These are phyloP conservation scores for Buphagus erythrorhynchus DNA, from an alignment of 2,797 vertebrate species.

Conservation along the genomic window DNA sequence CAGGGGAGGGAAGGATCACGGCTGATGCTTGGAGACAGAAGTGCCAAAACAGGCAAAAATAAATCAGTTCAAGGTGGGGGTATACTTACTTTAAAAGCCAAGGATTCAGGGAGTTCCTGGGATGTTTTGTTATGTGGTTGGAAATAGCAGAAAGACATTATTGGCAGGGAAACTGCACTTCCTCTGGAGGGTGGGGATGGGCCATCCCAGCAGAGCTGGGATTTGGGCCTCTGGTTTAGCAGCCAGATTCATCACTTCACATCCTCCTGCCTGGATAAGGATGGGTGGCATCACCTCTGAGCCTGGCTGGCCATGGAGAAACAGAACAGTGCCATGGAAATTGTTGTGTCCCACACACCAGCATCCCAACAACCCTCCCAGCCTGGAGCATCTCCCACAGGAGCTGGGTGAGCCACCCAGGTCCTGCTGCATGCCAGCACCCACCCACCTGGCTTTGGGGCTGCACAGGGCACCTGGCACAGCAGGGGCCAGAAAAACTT, in stretches of 20 bases:
- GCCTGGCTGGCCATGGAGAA: not conserved
- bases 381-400: accelerated
- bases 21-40: not conserved
- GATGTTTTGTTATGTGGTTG: constrained; percentile 1
- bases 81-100: constrained; percentile 2
- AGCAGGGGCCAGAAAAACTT: not conserved
- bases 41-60: constrained; percentile 5
- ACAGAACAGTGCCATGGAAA: accelerated
- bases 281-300: not conserved
- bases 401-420: not conserved
- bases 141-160: constrained; percentile 18
- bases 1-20: not conserved
- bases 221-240: not conserved
- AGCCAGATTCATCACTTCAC: not conserved
- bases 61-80: not conserved
- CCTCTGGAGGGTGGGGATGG: not conserved
- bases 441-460: not conserved
- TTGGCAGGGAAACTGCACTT: not conserved
- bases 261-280: not conserved
- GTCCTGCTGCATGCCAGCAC: not conserved
- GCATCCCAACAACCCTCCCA: not conserved
- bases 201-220: not conserved
- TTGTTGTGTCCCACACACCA: accelerated
- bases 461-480: not conserved
- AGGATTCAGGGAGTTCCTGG: constrained; percentile 37